Percentiles rank a stretch among this genome's conserved stretches.
Evolutionary conservation across 2,888 invertebrate genomes (phyloP).

Genomic region (Arenicola marina): DNA sequence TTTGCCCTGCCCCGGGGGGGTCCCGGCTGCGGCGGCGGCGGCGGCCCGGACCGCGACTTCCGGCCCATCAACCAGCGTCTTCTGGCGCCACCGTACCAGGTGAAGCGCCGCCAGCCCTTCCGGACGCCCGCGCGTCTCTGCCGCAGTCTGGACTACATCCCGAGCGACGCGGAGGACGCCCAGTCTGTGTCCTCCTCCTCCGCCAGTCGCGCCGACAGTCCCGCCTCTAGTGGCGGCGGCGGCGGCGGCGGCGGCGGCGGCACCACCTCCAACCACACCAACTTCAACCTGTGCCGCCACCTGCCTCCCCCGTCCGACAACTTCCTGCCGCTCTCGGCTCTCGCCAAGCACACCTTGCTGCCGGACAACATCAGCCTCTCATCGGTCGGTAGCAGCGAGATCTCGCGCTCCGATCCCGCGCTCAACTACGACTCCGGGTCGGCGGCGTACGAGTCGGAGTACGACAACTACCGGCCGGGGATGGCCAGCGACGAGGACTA

Average conservation of each 20-base stretch:
- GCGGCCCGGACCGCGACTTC: background rate
- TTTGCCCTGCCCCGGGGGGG: background rate
- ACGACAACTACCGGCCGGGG: slow-evolving; percentile 69
- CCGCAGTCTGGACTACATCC: slow-evolving; percentile 57
- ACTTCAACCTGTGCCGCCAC: background rate
- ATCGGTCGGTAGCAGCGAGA: slow-evolving; percentile 56
- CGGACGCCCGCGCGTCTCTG: slow-evolving; percentile 50
- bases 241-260: background rate
- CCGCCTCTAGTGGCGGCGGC: no score
- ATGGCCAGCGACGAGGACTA: slow-evolving; percentile 62
- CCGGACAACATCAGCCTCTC: slow-evolving; percentile 56
- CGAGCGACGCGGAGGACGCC: slow-evolving; percentile 54
- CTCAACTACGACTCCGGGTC: slow-evolving; percentile 56
- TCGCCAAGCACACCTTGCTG: slow-evolving; percentile 11
- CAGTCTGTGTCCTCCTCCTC: slow-evolving; percentile 19
- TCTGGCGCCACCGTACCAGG: slow-evolving; percentile 32
- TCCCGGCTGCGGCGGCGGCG: background rate
- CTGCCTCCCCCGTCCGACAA: background rate
- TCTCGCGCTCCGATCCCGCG: slow-evolving; percentile 56
- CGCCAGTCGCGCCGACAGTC: background rate
- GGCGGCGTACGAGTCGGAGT: slow-evolving; percentile 76
- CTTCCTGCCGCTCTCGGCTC: slow-evolving; percentile 11
- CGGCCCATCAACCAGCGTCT: background rate
- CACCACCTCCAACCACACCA: background rate
- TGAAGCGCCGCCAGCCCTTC: slow-evolving; percentile 47